phyloP scores from a whole-genome alignment of 2,797 vertebrate species.

The Leptodactylus fallax region DNA sequence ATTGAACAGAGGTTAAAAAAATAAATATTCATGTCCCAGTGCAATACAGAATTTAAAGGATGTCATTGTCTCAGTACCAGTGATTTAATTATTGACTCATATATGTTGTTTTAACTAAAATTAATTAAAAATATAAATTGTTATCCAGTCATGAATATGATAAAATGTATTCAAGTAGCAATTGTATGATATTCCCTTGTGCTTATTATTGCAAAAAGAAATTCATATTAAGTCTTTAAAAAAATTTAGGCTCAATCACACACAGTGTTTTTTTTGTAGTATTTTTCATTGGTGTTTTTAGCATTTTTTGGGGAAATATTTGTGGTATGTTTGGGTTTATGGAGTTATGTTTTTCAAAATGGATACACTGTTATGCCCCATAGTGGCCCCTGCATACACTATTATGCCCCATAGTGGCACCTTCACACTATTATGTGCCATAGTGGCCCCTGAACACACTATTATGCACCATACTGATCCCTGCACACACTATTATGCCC shows the following conservation, averaged over 20 bases:
- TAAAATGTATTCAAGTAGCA: not conserved
- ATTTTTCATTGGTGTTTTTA: no score
- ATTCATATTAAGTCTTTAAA: not conserved
- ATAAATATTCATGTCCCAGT: slow-evolving; percentile 2
- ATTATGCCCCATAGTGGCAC: no score
- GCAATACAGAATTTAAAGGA: slow-evolving; percentile 5
- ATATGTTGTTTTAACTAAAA: not conserved
- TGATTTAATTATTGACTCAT: slow-evolving; percentile 14
- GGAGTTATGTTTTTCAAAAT: no score
- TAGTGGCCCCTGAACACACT: no score
- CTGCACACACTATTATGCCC: no score
- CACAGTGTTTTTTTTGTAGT: no score
- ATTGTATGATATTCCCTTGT: not conserved
- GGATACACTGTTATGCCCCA: no score
- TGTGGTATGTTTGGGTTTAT: no score
- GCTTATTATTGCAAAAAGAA: not conserved
- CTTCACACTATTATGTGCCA: no score
- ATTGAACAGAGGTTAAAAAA: slow-evolving; percentile 18
- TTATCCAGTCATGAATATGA: not conserved
- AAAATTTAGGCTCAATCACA: not conserved
- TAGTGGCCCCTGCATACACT: no score
- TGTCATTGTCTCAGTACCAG: not conserved
- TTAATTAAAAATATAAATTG: not conserved
- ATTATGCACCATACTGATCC: no score
- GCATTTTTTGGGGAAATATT: no score